Evolutionary conservation across 1,140 invertebrate species (phyloP).

Genomic region (Acromyrmex heyeri): DNA sequence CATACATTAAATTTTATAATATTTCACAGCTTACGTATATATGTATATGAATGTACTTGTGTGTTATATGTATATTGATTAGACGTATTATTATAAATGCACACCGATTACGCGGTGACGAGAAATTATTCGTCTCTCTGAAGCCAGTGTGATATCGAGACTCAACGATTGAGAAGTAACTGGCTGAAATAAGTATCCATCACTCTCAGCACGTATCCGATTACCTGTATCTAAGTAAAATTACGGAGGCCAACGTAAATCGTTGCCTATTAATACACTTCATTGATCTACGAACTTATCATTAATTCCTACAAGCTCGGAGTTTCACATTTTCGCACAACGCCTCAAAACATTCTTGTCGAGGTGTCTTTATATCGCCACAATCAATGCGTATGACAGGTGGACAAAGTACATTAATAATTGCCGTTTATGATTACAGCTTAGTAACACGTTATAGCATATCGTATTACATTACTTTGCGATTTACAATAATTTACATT

Average conservation of each 20-base stretch:
- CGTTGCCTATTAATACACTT: conserved; percentile 52
- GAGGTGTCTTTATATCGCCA: neutral
- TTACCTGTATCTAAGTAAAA: conserved; percentile 59
- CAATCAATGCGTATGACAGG: conserved; percentile 25
- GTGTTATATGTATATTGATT: conserved; percentile 9
- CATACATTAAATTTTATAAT: neutral
- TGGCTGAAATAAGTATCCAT: conserved; percentile 70
- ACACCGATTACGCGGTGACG: conserved; percentile 30
- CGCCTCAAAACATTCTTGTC: neutral
- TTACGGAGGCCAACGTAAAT: conserved; percentile 55
- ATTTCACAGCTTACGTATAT: neutral
- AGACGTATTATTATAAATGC: conserved; percentile 39
- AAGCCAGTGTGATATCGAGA: conserved; percentile 60
- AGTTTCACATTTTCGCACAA: conserved; percentile 19
- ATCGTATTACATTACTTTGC: neutral
- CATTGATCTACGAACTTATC: conserved; percentile 30
- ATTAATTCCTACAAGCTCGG: neutral
- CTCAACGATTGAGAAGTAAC: conserved; percentile 72
- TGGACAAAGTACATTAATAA: conserved; percentile 23
- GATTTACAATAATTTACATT: neutral
- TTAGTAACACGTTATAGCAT: conserved; percentile 27
- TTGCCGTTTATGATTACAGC: conserved; percentile 31
- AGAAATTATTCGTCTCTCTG: conserved; percentile 43
- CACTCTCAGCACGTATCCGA: conserved; percentile 74
- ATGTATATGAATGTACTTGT: neutral